These are phyloP conservation scores for Acanthaster planci DNA, from an alignment of 35 echinoderm and acorn worm species.

Conservation along the genomic window DNA sequence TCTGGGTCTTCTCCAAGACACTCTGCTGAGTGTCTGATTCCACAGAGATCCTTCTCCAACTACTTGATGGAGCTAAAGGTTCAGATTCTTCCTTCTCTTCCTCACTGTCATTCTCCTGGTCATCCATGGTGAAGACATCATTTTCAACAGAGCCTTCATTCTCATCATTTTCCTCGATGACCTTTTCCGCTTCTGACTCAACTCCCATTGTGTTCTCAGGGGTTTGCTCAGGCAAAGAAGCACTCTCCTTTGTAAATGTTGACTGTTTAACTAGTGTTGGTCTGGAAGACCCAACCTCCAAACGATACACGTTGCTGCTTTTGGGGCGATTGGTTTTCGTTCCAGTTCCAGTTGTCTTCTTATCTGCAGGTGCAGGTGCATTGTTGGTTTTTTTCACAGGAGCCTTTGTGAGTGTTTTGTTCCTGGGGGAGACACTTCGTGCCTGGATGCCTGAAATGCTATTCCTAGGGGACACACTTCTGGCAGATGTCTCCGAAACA, in stretches of 20 bases:
- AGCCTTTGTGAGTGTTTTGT: conserved; percentile 2
- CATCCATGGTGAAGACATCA: not conserved
- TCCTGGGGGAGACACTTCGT: conserved; percentile 37
- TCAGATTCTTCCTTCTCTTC: not conserved
- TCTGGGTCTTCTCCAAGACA: not conserved
- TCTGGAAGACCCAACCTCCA: not conserved
- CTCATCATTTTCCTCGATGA: not conserved
- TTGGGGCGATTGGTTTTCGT: not conserved
- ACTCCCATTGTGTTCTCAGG: conserved; percentile 55
- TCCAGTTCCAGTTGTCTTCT: conserved; percentile 18
- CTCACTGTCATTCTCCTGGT: not conserved
- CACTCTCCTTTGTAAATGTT: conserved; percentile 97
- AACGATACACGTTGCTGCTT: not conserved
- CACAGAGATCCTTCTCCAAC: conserved; percentile 51
- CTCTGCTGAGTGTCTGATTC: not conserved
- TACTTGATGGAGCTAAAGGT: conserved; percentile 15
- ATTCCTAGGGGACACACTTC: conserved; percentile 26
- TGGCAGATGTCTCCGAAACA: conserved; percentile 50
- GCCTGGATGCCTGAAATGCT: conserved; percentile 8
- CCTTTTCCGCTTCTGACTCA: not conserved
- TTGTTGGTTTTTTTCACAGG: conserved; percentile 11
- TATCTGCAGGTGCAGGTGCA: conserved; percentile 7
- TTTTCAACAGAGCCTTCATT: conserved; percentile 1
- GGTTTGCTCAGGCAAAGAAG: conserved; percentile 88
- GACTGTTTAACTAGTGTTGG: conserved; percentile 90